A percentile compares a stretch with the other conserved stretches of the same genome.
These are phyloP conservation scores for Abrostola tripartita DNA, from an alignment of 2,888 invertebrate species.

Conservation along the genomic window DNA sequence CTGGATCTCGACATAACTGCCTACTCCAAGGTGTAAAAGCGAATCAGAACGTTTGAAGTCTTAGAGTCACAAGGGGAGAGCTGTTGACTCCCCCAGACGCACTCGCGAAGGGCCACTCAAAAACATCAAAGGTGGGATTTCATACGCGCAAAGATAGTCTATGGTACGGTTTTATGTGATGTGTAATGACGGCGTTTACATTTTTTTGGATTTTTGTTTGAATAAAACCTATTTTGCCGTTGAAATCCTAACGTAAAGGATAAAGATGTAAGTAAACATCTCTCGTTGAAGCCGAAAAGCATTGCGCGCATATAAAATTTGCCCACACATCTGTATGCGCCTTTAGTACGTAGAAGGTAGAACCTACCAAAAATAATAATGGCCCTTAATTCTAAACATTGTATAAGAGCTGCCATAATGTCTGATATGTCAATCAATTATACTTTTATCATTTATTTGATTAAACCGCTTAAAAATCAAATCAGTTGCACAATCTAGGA, in stretches of 20 bases:
- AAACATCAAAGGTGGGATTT: slow-evolving; percentile 75
- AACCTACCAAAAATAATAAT: no score
- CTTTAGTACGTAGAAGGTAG: no score
- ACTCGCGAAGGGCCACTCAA: slow-evolving; percentile 77
- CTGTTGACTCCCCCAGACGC: slow-evolving; percentile 77
- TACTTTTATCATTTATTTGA: no score
- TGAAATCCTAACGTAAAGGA: neutral
- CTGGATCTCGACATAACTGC: slow-evolving; percentile 61
- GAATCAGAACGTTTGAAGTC: slow-evolving; percentile 81
- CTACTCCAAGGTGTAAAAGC: slow-evolving; percentile 82
- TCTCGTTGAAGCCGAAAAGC: no score
- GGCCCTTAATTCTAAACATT: no score
- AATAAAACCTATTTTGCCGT: slow-evolving; percentile 4
- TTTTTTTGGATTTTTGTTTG: slow-evolving; percentile 34
- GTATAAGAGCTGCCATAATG: no score
- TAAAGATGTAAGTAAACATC: no score
- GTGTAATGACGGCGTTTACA: slow-evolving; percentile 48
- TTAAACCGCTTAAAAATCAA: no score
- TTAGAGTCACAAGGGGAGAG: slow-evolving; percentile 68
- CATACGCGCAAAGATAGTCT: slow-evolving; percentile 55
- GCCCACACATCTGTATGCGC: no score
- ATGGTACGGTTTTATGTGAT: slow-evolving; percentile 52
- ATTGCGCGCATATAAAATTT: no score
- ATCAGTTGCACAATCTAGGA: no score
- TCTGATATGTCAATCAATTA: no score